Conservation (phyloP, 2,113 vertebrate species). For the Galbula dea region DNA sequence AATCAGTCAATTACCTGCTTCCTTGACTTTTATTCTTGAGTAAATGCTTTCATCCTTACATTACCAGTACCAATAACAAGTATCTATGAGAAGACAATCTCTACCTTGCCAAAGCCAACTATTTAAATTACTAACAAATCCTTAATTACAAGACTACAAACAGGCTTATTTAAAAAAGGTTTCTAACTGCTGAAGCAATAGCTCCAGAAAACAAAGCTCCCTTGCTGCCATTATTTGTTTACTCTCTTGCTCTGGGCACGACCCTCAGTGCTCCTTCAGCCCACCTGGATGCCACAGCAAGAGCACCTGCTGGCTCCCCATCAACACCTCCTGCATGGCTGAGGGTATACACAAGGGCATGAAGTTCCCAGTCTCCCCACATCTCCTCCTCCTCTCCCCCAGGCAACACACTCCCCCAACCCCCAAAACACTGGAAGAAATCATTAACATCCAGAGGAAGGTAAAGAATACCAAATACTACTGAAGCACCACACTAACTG, state of each 20-base stretch:
- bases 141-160: constrained; percentile 56
- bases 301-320: background rate
- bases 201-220: constrained; percentile 32
- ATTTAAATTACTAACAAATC: constrained; percentile 58
- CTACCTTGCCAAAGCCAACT: constrained; percentile 41
- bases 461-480: background rate
- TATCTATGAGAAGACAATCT: constrained; percentile 40
- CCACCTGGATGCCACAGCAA: background rate
- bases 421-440: background rate
- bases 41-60: constrained; percentile 67
- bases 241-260: background rate
- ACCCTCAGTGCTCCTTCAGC: background rate
- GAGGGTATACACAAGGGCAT: background rate
- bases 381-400: background rate
- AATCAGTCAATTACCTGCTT: constrained; percentile 72
- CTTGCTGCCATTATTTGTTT: background rate
- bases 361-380: background rate
- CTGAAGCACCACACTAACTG: background rate
- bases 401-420: background rate
- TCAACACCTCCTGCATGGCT: background rate
- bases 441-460: background rate
- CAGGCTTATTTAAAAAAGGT: background rate
- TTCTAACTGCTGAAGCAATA: constrained; percentile 24
- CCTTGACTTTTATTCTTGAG: constrained; percentile 70
- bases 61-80: constrained; percentile 41